Evolutionary conservation across 2,113 vertebrate species (phyloP).

Genomic region (Odobenus rosmarus): DNA sequence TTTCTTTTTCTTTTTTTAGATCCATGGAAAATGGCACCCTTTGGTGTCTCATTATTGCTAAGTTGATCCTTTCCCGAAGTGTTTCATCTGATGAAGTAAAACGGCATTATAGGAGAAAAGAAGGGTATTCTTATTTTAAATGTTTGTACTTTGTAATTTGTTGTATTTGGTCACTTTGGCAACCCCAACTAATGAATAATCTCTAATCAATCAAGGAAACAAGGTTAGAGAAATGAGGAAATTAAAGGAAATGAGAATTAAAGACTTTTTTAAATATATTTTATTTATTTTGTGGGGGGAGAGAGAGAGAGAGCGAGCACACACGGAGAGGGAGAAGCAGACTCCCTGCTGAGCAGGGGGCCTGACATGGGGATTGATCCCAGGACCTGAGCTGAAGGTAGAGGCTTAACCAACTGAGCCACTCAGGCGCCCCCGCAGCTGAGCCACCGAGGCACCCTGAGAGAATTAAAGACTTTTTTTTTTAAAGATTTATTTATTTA

Average conservation of each 20-base stretch:
- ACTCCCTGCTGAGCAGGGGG: background rate
- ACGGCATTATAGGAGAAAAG: constrained; percentile 87
- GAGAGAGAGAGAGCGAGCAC: background rate
- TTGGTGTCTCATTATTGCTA: constrained; percentile 93
- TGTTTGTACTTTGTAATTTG: constrained; percentile 16
- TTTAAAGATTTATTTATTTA: too few species aligned
- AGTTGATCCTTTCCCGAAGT: constrained; percentile 84
- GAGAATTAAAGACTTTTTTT: too few species aligned
- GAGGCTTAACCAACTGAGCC: too few species aligned
- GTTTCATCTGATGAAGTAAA: constrained; percentile 82
- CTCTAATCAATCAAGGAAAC: background rate
- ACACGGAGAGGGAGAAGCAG: background rate
- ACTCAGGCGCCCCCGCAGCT: too few species aligned
- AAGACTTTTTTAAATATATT: background rate
- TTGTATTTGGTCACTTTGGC: background rate
- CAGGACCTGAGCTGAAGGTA: background rate
- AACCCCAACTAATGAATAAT: background rate
- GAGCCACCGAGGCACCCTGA: too few species aligned
- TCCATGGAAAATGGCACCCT: constrained; percentile 91
- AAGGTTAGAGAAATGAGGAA: background rate
- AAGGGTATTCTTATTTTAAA: constrained; percentile 86
- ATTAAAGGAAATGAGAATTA: background rate
- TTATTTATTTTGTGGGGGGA: background rate
- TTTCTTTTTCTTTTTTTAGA: constrained; percentile 82
- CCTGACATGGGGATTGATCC: background rate